A percentile compares a stretch with the other conserved stretches of the same genome.
Evolutionary conservation across 1,140 invertebrate genomes (phyloP).

Genomic region (Antheraea mylitta): DNA sequence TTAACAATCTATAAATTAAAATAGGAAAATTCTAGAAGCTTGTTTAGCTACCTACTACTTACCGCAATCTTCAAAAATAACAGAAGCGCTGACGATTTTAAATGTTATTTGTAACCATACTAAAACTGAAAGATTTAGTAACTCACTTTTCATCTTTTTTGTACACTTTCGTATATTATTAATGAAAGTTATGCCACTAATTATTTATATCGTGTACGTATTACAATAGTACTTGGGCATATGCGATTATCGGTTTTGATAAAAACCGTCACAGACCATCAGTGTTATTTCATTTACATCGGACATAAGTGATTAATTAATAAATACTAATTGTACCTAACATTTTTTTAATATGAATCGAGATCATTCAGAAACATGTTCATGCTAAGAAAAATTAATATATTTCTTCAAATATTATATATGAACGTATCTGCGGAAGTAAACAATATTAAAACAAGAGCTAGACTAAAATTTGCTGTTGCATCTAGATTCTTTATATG

Average conservation of each 20-base stretch:
- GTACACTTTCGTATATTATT: constrained; percentile 12
- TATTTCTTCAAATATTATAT: too few species aligned
- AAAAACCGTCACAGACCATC: constrained; percentile 11
- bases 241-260: constrained; percentile 17
- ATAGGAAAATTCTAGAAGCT: background rate
- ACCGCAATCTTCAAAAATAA: constrained; percentile 56
- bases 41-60: too few species aligned
- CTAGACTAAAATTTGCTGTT: too few species aligned
- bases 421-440: too few species aligned
- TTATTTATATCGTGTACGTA: constrained; percentile 16
- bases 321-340: constrained; percentile 4
- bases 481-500: too few species aligned
- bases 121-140: constrained; percentile 9
- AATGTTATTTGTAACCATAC: constrained; percentile 27
- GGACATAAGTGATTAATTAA: constrained; percentile 20
- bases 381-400: too few species aligned
- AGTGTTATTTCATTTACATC: constrained; percentile 18
- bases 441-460: too few species aligned
- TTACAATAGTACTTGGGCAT: background rate
- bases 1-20: background rate
- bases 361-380: background rate
- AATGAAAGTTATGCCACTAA: constrained; percentile 23
- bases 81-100: constrained; percentile 28
- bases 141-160: constrained; percentile 9
- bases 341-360: background rate